A percentile compares a stretch with the other conserved stretches of the same genome.
phyloP scores from a whole-genome alignment of 2,888 invertebrate genomes.

The Drosophila anceps region DNA sequence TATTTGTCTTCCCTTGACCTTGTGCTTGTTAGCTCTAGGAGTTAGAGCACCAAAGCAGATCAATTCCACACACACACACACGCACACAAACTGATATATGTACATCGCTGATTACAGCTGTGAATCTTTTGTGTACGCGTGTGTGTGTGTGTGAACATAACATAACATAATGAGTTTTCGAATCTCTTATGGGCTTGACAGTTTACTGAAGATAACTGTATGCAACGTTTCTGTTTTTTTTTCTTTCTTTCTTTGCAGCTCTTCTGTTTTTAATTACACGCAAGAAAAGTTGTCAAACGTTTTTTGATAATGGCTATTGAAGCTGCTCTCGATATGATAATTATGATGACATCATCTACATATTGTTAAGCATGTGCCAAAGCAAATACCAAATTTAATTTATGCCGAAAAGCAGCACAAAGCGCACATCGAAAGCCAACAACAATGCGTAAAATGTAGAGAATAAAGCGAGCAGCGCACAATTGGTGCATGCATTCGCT shows the following conservation, averaged over 20 bases:
- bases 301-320: constrained; percentile 31
- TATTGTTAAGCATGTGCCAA: constrained; percentile 6
- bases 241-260: background rate
- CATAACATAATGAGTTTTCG: constrained; percentile 47
- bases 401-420: constrained; percentile 35
- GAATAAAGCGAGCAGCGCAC: constrained; percentile 14
- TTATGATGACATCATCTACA: constrained; percentile 44
- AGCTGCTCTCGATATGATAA: constrained; percentile 37
- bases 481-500: constrained; percentile 27
- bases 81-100: background rate
- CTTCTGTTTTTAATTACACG: constrained; percentile 45
- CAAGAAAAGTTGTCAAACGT: constrained; percentile 26
- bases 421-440: constrained; percentile 60
- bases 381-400: constrained; percentile 23
- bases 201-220: constrained; percentile 34
- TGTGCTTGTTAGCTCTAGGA: constrained; percentile 4
- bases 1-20: constrained; percentile 28
- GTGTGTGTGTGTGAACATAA: too few species aligned
- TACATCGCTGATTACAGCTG: constrained; percentile 3
- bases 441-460: constrained; percentile 20
- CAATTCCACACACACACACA: constrained; percentile 10
- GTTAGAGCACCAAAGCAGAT: background rate
- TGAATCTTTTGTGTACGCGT: constrained; percentile 4
- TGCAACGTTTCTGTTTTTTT: constrained; percentile 4
- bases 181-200: constrained; percentile 12